Conservation (phyloP, 2,888 invertebrate species). For the Dynastes hyllus region DNA sequence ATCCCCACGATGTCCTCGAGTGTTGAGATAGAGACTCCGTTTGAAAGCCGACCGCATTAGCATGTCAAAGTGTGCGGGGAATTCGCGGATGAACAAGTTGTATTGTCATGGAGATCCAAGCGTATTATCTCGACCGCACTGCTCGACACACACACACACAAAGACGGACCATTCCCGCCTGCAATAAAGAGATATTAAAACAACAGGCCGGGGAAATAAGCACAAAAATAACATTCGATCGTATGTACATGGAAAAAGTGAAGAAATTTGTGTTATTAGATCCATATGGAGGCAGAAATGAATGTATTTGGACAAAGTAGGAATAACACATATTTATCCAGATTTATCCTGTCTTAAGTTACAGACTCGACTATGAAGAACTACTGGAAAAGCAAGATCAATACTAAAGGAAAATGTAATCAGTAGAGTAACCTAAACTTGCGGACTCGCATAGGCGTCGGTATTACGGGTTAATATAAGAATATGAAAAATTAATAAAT, state of each 20-base stretch:
- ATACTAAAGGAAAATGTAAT: no score
- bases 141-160: not conserved
- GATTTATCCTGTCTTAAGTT: no score
- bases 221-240: constrained; percentile 32
- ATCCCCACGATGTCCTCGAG: constrained; percentile 51
- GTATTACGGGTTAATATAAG: no score
- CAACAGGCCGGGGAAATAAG: constrained; percentile 30
- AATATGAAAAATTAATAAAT: no score
- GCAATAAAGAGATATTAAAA: constrained; percentile 49
- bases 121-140: constrained; percentile 61
- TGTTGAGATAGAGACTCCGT: constrained; percentile 53
- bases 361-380: no score
- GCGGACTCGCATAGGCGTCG: no score
- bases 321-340: no score
- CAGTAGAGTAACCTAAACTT: no score
- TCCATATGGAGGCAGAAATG: no score
- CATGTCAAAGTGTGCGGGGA: constrained; percentile 67
- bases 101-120: constrained; percentile 67
- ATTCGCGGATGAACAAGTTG: constrained; percentile 63
- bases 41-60: constrained; percentile 64
- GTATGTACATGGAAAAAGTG: not conserved
- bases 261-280: not conserved
- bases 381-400: no score
- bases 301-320: no score
- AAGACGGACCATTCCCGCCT: constrained; percentile 47